Evolutionary conservation across 2,888 invertebrate species (phyloP), one percentile per base, ranked within the genome.

Genomic region (Eupithecia inturbata): DNA sequence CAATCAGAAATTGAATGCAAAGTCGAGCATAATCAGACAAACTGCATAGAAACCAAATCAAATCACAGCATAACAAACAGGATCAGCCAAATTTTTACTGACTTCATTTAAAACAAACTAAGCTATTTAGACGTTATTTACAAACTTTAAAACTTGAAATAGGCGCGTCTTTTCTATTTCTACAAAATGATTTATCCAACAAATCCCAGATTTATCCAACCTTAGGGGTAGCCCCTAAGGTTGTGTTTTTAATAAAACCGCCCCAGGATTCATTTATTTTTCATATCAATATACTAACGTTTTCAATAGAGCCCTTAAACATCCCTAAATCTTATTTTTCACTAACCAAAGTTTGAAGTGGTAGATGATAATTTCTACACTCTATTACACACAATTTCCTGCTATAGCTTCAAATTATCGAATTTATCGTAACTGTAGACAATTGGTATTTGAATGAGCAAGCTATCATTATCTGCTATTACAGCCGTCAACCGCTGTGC

Each of bases 361-460:
- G 57, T 26, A 57, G 26, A 57, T 53, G 57, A 26, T 57, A 12
- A 26, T 5, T 22, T 53, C 12, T 57, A 57, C 57, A 57, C 26
- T 57, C 41, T 53, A 53, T 22, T 53, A n/a, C 49, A 45, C 45
- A n/a, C 49, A 22, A 53, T n/a, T 26, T 12, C 26, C 66, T 22
- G 39, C 36, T 39, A 39, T 79, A 85, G 85, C 79, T 80, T 81
- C 80, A 80, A 87, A 88, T 89, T 85, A 89, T 87, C 82, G 87
- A 88, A 87, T 86, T 82, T 83, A 84, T 81, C 86, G 85, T 87
- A 86, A 85, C 85, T 78, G 81, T 83, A 87, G 84, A 89, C 90
- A 90, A 89, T 87, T 82, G 82, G 70, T 78, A 75, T 83, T 83
- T 81, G 81, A 85, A 83, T 81, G 79, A 81, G 77, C 79, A 64